Percentiles rank a stretch among this genome's conserved stretches.
Evolutionary conservation across 1,140 invertebrate genomes (phyloP).

Genomic region (Phthorimaea operculella): DNA sequence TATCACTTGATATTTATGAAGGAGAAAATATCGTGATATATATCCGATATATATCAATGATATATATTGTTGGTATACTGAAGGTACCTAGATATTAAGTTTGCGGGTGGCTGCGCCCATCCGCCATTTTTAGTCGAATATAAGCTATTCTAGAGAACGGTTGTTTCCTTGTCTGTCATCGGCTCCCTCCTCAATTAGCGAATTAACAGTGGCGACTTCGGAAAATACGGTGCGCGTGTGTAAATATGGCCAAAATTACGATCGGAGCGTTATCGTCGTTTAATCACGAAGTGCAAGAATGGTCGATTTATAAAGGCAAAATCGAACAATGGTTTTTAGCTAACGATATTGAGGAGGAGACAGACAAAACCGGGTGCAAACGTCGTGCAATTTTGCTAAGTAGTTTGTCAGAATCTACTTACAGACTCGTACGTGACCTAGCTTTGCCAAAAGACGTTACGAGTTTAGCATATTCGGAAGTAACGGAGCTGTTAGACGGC

Average conservation of each 20-base stretch:
- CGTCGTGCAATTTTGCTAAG: constrained; percentile 8
- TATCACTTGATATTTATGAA: no score
- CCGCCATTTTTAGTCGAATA: no score
- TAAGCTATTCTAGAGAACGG: no score
- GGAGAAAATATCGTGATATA: no score
- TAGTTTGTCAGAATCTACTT: constrained; percentile 5
- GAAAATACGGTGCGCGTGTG: neutral
- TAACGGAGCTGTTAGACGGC: neutral
- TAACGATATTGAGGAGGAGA: neutral
- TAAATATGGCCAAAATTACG: constrained; percentile 6
- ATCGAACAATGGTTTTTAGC: constrained; percentile 2
- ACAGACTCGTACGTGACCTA: constrained; percentile 1
- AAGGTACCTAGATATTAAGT: no score
- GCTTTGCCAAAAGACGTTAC: neutral
- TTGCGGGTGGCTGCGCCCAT: no score
- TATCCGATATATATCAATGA: no score
- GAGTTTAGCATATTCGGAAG: neutral
- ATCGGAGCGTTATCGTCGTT: constrained; percentile 1
- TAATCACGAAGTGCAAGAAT: constrained; percentile 7
- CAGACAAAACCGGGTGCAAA: constrained; percentile 1
- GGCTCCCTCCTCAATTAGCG: neutral
- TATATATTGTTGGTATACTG: no score
- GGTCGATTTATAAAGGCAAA: constrained; percentile 2
- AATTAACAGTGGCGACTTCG: constrained; percentile 3
- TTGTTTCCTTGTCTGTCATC: neutral